These are phyloP conservation scores for Stegophylla sp. DNA, from an alignment of 2,888 invertebrate genomes.

Conservation along the genomic window DNA sequence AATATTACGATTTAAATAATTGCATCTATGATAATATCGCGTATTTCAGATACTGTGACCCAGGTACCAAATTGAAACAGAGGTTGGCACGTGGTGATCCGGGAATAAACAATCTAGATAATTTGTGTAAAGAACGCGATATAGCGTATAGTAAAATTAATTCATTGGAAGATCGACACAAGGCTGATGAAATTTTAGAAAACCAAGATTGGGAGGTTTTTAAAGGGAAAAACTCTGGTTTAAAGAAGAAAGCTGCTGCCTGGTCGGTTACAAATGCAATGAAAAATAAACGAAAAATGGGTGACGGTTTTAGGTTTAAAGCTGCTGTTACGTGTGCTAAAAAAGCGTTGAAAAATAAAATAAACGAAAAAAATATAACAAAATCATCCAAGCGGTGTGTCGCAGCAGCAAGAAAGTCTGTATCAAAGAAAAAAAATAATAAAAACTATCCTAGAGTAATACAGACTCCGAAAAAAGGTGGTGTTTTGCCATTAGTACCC, in stretches of 20 bases:
- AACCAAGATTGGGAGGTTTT: slow-evolving; percentile 56
- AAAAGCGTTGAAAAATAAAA: not conserved
- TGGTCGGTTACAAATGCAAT: slow-evolving; percentile 56
- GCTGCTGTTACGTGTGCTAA: not conserved
- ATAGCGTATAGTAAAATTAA: slow-evolving; percentile 50
- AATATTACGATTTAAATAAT: no score
- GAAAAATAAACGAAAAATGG: slow-evolving; percentile 39
- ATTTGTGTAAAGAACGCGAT: slow-evolving; percentile 59
- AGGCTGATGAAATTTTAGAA: slow-evolving; percentile 53
- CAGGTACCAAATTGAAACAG: no score
- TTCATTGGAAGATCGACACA: not conserved
- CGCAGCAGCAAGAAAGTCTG: no score
- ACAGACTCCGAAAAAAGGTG: no score
- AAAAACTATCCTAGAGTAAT: no score
- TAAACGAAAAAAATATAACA: not conserved
- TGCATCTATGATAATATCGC: no score
- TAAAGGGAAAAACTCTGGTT: slow-evolving; percentile 16
- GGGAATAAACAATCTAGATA: slow-evolving; percentile 58
- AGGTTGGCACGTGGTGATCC: slow-evolving; percentile 44
- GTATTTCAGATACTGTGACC: no score
- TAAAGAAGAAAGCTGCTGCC: slow-evolving; percentile 54
- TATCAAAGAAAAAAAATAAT: no score
- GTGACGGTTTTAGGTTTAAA: not conserved
- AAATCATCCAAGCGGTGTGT: no score
- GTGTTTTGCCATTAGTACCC: no score